phyloP scores from a whole-genome alignment of 2,888 invertebrate genomes.

The Drosophila sordidula region DNA sequence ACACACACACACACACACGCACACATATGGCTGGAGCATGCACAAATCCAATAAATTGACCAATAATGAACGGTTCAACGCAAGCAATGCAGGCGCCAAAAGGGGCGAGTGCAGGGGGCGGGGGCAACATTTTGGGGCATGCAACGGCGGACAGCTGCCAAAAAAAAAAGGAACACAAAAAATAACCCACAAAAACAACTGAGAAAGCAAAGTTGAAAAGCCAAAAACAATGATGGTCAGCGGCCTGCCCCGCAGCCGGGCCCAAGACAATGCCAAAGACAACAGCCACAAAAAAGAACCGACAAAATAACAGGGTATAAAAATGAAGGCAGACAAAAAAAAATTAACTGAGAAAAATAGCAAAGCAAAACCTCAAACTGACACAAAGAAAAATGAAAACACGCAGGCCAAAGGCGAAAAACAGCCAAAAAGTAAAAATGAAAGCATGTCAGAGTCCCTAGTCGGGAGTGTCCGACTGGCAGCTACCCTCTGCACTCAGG shows the following conservation, averaged over 20 bases:
- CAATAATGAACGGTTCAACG: constrained; percentile 79
- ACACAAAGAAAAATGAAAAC: constrained; percentile 45
- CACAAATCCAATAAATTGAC: constrained; percentile 83
- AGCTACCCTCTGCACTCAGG: too few relatives aligned
- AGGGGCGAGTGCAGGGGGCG: not conserved
- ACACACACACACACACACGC: constrained; percentile 28
- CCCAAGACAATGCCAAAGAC: constrained; percentile 64
- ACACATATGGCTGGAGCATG: constrained; percentile 50
- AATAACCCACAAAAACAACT: constrained; percentile 3
- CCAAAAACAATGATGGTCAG: constrained; percentile 75
- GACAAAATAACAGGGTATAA: not conserved
- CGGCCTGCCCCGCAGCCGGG: constrained; percentile 28
- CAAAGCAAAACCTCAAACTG: constrained; percentile 45
- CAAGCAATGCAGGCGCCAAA: constrained; percentile 40
- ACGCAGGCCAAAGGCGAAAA: constrained; percentile 32
- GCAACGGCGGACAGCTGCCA: constrained; percentile 38
- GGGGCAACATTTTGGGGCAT: not conserved
- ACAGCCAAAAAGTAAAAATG: not conserved
- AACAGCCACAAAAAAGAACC: constrained; percentile 13
- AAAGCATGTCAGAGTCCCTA: constrained; percentile 8
- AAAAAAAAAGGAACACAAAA: constrained; percentile 3
- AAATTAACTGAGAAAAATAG: constrained; percentile 8
- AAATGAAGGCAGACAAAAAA: constrained; percentile 2
- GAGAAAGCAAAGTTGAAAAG: constrained; percentile 67
- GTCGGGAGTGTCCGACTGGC: too few relatives aligned